A percentile compares a stretch with the other conserved stretches of the same genome.
Evolutionary conservation across 2,888 invertebrate species (phyloP).

Genomic region (Cabera pusaria): DNA sequence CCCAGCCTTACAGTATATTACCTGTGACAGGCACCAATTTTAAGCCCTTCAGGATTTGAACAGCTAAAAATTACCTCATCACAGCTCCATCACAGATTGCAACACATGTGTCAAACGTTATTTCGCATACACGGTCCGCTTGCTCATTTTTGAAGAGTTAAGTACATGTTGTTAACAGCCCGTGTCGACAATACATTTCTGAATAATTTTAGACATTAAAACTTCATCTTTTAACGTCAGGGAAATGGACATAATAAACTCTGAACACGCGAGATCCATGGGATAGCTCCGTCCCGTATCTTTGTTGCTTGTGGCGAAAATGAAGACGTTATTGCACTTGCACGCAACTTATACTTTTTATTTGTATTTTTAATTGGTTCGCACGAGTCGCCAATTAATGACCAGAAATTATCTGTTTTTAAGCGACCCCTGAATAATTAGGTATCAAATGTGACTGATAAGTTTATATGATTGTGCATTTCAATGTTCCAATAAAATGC

Average conservation of each 20-base stretch:
- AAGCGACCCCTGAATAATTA: neutral
- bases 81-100: slow-evolving; percentile 7
- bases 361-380: slow-evolving; percentile 6
- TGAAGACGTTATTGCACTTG: slow-evolving; percentile 21
- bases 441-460: neutral
- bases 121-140: slow-evolving; percentile 40
- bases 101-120: slow-evolving; percentile 44
- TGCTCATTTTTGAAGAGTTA: slow-evolving; percentile 50
- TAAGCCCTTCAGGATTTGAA: too few species aligned
- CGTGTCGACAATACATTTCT: slow-evolving; percentile 52
- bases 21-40: too few species aligned
- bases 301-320: slow-evolving; percentile 21
- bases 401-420: too few species aligned
- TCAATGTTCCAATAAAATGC: too few species aligned
- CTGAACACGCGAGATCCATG: slow-evolving; percentile 46
- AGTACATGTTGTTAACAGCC: slow-evolving; percentile 48
- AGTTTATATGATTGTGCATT: slow-evolving; percentile 1
- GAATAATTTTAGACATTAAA: slow-evolving; percentile 50
- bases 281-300: slow-evolving; percentile 28
- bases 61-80: too few species aligned
- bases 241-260: slow-evolving; percentile 43
- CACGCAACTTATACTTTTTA: slow-evolving; percentile 6
- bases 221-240: slow-evolving; percentile 47
- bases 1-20: too few species aligned
- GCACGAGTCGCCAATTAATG: neutral